These are phyloP conservation scores for Electrona antarctica DNA, from an alignment of 2,113 vertebrate genomes.

Conservation along the genomic window DNA sequence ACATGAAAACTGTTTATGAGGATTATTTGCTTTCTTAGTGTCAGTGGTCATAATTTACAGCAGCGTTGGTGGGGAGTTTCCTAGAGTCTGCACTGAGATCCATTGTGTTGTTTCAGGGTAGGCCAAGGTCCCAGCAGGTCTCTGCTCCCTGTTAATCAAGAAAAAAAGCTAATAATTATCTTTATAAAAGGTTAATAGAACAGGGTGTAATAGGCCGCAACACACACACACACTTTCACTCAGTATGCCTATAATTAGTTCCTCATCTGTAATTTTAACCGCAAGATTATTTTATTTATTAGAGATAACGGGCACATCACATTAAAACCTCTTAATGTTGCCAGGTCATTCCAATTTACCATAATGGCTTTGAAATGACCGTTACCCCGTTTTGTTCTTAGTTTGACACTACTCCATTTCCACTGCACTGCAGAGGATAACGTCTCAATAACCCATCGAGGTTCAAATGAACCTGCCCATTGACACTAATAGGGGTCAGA, in stretches of 20 bases:
- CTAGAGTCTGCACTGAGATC: slow-evolving; percentile 41
- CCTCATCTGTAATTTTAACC: slow-evolving; percentile 59
- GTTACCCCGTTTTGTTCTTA: slow-evolving; percentile 52
- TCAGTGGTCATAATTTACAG: slow-evolving; percentile 50
- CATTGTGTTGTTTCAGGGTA: slow-evolving; percentile 51
- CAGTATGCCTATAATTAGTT: slow-evolving; percentile 52
- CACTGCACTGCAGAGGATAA: slow-evolving; percentile 80
- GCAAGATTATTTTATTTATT: slow-evolving; percentile 61
- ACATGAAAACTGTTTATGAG: background rate
- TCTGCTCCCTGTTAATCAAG: slow-evolving; percentile 46
- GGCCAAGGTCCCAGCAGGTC: slow-evolving; percentile 25
- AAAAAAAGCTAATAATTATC: slow-evolving; percentile 29
- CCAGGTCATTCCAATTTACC: slow-evolving; percentile 56
- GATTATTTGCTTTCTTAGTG: slow-evolving; percentile 10
- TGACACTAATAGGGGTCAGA: slow-evolving; percentile 93
- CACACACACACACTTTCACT: slow-evolving; percentile 32
- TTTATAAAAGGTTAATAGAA: slow-evolving; percentile 62
- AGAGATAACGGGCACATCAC: slow-evolving; percentile 51
- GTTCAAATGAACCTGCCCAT: slow-evolving; percentile 87
- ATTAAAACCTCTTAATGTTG: slow-evolving; percentile 59
- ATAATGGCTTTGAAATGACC: slow-evolving; percentile 64
- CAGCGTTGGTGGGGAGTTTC: slow-evolving; percentile 16
- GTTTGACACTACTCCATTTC: slow-evolving; percentile 56
- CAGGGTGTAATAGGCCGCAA: slow-evolving; percentile 55
- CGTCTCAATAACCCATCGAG: slow-evolving; percentile 83